A percentile compares a stretch with the other conserved stretches of the same genome.
Evolutionary conservation across 1,140 invertebrate species (phyloP).

Genomic region (Philopotamus ludificatus): DNA sequence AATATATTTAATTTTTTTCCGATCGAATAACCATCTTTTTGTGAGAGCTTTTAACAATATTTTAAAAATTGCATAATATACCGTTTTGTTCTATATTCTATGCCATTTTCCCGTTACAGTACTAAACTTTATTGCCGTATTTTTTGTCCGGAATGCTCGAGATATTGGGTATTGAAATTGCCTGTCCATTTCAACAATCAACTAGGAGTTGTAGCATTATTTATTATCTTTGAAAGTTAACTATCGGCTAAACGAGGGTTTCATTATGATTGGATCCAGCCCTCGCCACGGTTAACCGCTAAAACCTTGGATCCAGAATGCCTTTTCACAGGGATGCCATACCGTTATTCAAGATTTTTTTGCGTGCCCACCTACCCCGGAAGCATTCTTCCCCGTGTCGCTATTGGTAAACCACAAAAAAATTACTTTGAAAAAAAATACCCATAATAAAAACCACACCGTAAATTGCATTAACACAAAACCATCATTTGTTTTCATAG

Average conservation of each 20-base stretch:
- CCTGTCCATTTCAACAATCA: conserved; percentile 20
- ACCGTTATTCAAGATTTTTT: not conserved
- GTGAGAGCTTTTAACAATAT: too few species aligned
- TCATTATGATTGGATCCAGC: not conserved
- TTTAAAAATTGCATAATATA: too few species aligned
- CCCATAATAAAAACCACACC: not conserved
- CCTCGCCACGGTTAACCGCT: not conserved
- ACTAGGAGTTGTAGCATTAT: conserved; percentile 20
- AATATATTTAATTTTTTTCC: too few species aligned
- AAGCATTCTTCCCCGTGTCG: not conserved
- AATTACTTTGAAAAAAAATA: not conserved
- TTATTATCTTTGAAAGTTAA: conserved; percentile 8
- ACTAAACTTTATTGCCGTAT: too few species aligned
- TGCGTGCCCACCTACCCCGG: not conserved
- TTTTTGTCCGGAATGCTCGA: too few species aligned
- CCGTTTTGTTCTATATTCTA: too few species aligned
- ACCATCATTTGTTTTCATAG: not conserved
- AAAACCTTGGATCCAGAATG: not conserved
- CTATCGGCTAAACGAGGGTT: not conserved
- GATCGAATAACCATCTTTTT: too few species aligned
- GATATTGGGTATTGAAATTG: not conserved
- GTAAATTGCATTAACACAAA: not conserved
- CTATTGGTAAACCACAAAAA: not conserved
- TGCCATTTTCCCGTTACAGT: too few species aligned
- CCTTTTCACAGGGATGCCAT: not conserved